Percentiles rank a stretch among this genome's conserved stretches.
Evolutionary conservation across 1,140 invertebrate species (phyloP).

Genomic region (Drosophila miranda): DNA sequence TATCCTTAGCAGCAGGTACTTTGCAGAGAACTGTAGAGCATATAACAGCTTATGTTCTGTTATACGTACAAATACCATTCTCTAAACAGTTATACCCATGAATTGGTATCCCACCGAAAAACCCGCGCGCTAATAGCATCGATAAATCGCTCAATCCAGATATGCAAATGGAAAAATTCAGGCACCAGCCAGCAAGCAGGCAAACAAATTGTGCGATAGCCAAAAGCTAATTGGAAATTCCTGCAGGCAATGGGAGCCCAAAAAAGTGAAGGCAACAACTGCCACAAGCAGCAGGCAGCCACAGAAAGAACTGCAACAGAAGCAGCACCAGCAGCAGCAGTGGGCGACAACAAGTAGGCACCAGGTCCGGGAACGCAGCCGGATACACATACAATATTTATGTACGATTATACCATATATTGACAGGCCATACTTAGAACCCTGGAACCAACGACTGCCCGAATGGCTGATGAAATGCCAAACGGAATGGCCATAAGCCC

Average conservation of each 20-base stretch:
- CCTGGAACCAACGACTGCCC: slow-evolving; percentile 23
- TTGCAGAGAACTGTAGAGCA: too few species aligned
- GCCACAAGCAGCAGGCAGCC: neutral
- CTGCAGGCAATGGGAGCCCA: slow-evolving; percentile 63
- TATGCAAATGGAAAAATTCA: slow-evolving; percentile 55
- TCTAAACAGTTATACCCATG: slow-evolving; percentile 2
- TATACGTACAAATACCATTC: too few species aligned
- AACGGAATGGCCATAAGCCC: slow-evolving; percentile 25
- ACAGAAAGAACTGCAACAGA: slow-evolving; percentile 22
- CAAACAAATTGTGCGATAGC: slow-evolving; percentile 54
- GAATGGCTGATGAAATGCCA: slow-evolving; percentile 61
- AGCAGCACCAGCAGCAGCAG: slow-evolving; percentile 26
- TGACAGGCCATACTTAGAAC: slow-evolving; percentile 57
- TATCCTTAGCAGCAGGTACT: too few species aligned
- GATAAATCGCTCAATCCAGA: slow-evolving; percentile 56
- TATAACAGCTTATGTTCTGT: too few species aligned
- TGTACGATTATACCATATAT: slow-evolving; percentile 14
- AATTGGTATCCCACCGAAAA: slow-evolving; percentile 16
- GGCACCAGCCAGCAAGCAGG: slow-evolving; percentile 19
- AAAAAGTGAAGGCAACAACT: slow-evolving; percentile 57
- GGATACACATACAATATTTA: slow-evolving; percentile 48
- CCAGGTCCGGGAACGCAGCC: slow-evolving; percentile 68
- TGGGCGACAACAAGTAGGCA: slow-evolving; percentile 8
- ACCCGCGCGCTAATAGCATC: slow-evolving; percentile 35
- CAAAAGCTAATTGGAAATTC: slow-evolving; percentile 73